phyloP scores from a whole-genome alignment of 2,113 vertebrate genomes.

The Chloropsis cyanopogon region DNA sequence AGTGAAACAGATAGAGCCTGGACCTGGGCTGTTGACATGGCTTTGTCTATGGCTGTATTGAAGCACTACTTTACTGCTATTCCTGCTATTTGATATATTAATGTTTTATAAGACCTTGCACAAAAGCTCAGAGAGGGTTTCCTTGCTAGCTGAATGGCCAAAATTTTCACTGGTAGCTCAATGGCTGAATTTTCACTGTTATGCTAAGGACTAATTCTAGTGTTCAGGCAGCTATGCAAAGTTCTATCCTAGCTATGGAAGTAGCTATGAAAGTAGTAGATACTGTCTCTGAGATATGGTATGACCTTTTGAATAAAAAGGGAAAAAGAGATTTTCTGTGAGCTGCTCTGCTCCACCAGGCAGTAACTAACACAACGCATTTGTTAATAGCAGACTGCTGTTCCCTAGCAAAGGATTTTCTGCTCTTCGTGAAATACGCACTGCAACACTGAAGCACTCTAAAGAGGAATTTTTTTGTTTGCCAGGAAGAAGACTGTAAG shows the following conservation, averaged over 20 bases:
- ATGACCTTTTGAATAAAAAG: background rate
- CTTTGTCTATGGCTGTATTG: background rate
- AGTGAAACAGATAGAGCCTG: background rate
- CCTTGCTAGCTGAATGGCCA: background rate
- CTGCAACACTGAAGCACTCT: background rate
- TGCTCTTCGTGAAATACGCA: background rate
- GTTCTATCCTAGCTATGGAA: background rate
- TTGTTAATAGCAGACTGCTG: background rate
- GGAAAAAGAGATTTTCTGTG: background rate
- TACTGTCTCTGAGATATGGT: background rate
- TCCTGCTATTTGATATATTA: background rate
- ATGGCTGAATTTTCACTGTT: background rate
- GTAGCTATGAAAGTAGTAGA: background rate
- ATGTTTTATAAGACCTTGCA: background rate
- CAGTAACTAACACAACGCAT: background rate
- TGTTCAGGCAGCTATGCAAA: background rate
- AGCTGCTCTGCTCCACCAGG: background rate
- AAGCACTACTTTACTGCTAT: background rate
- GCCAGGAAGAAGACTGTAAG: background rate
- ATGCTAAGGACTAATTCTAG: background rate
- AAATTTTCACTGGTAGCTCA: background rate
- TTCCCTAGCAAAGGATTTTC: background rate
- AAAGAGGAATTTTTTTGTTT: background rate
- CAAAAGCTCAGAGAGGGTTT: background rate
- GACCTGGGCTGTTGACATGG: background rate